Base-by-base conservation (phyloP, 2,113 vertebrate species). In the Trematomus loennbergii region DNA sequence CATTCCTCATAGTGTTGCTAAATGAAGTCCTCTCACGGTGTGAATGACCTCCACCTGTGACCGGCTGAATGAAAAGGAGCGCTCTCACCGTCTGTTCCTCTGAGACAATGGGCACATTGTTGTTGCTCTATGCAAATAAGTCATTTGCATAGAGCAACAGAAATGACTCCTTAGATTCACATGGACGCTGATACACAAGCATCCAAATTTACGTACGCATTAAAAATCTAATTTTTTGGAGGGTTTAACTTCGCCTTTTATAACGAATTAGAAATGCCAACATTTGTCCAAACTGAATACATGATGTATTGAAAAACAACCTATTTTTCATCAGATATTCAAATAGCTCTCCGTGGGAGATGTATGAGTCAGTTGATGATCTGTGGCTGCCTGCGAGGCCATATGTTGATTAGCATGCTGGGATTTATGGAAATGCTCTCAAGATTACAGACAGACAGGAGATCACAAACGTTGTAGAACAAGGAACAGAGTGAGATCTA, bases 331-430 rank as follows among this genome's bases (percentile, higher is more conserved):
- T 72, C 75, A 33, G 33, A 59, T 17, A 65, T 72, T 78, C 49
- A 77, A 62, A 87, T 25, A 66, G 66, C 70, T 75, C 85, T 52
- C 83, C 61, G 85, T 48, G 60, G 80, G 83, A 49, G 82, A 79
- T 48, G 45, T 15, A 65, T 87, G 81, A 80, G 82, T 77, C 78
- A 79, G 77, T 8, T 67, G 84, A 78, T 75, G 66, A 81, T 81
- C 82, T 81, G 57, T 70, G 58, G 66, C 59, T 69, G 70, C 70
- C 79, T 61, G 18, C 48, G 61, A 79, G 67, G 63, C 75, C 65
- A 62, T 78, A 69, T 82, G 88, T 72, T 75, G 69, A 87, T 69
- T 53, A 69, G 66, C 18, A 8, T 43, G 69, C 68, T 78, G 75
- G 45, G 67, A 40, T 72, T 77, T 72, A 73, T 80, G 64, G 46